Evolutionary conservation across 2,888 invertebrate genomes (phyloP).

Genomic region (Nephrotoma flavescens): DNA sequence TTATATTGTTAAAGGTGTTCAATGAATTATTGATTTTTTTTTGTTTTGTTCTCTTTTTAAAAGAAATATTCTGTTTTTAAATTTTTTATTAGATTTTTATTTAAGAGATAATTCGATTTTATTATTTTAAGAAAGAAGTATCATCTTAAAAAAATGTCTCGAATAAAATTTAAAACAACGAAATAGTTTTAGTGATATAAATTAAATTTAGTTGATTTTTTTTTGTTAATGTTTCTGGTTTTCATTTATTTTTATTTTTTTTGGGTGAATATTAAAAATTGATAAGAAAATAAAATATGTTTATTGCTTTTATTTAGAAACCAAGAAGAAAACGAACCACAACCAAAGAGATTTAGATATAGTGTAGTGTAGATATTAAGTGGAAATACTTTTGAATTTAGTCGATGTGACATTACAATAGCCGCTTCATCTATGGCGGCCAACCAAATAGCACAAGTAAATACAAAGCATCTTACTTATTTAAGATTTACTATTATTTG

Average conservation of each 20-base stretch:
- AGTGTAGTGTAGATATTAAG: background rate
- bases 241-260: background rate
- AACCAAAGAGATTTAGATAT: background rate
- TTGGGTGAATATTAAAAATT: background rate
- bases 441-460: conserved; percentile 43
- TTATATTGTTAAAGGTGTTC: background rate
- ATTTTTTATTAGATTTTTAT: background rate
- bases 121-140: background rate
- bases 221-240: background rate
- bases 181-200: background rate
- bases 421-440: conserved; percentile 31
- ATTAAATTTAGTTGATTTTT: background rate
- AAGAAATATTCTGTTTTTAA: background rate
- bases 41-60: background rate
- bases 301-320: background rate
- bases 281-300: background rate
- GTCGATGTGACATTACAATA: conserved; percentile 3
- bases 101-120: background rate
- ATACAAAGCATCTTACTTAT: background rate
- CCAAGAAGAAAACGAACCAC: background rate
- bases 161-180: background rate
- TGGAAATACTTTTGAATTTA: background rate
- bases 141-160: background rate
- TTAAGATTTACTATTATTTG: conserved; percentile 1
- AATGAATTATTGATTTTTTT: background rate